These are phyloP conservation scores for Colletes latitarsis DNA, from an alignment of 1,140 invertebrate genomes.

Conservation along the genomic window DNA sequence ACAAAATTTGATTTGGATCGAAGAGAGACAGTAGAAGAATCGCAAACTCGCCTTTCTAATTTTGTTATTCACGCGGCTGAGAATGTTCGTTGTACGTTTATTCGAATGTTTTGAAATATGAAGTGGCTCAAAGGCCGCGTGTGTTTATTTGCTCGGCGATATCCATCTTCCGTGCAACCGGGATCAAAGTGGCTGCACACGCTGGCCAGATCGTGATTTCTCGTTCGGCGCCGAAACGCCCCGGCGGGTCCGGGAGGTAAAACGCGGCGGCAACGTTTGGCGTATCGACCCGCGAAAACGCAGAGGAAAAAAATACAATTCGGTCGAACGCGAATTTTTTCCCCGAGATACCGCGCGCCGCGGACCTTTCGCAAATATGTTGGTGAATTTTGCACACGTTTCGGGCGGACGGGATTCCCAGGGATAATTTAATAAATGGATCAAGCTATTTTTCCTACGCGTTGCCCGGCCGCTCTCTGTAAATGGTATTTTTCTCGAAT, in stretches of 20 bases:
- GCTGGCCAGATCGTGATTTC: constrained; percentile 29
- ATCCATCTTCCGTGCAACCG: constrained; percentile 43
- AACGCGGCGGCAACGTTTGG: constrained; percentile 3
- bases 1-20: too few relatives aligned
- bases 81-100: constrained; percentile 14
- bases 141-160: constrained; percentile 53
- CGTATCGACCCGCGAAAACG: constrained; percentile 9
- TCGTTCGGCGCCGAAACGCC: constrained; percentile 44
- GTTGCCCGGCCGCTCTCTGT: not conserved
- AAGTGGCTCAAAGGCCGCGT: constrained; percentile 40
- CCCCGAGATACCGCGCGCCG: not conserved
- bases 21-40: too few relatives aligned
- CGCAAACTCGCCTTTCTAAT: too few relatives aligned
- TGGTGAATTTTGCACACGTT: constrained; percentile 8
- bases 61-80: too few relatives aligned
- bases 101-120: constrained; percentile 56
- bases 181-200: constrained; percentile 39
- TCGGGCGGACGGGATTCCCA: not conserved
- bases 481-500: constrained; percentile 5
- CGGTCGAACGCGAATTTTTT: not conserved
- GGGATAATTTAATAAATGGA: constrained; percentile 17
- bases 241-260: not conserved
- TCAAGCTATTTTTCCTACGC: constrained; percentile 6
- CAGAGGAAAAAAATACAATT: constrained; percentile 7
- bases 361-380: constrained; percentile 8